Evolutionary conservation across 2,888 invertebrate genomes (phyloP).

Genomic region (Drosophila formosana): DNA sequence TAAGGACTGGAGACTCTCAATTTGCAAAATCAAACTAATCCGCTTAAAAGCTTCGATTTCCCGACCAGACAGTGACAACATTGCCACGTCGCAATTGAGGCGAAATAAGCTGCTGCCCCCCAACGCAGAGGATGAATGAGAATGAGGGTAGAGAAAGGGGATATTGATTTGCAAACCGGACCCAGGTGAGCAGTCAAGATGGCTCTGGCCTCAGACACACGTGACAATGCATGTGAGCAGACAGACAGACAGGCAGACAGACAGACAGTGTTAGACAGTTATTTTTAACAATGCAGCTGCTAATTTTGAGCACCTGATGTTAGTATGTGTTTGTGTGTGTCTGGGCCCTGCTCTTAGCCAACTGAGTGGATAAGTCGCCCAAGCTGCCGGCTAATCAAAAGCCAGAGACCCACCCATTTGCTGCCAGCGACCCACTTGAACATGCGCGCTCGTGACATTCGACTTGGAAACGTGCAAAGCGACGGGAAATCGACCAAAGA

Average conservation of each 20-base stretch:
- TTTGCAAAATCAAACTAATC: conserved; percentile 74
- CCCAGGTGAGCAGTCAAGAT: conserved; percentile 42
- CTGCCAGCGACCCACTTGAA: conserved; percentile 70
- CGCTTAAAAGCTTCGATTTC: conserved; percentile 74
- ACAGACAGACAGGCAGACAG: background rate
- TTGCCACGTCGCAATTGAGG: conserved; percentile 28
- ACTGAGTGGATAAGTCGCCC: conserved; percentile 60
- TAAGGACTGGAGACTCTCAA: conserved; percentile 35
- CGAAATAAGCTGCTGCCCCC: conserved; percentile 55
- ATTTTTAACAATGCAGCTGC: conserved; percentile 49
- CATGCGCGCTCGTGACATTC: conserved; percentile 81
- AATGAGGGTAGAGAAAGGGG: background rate
- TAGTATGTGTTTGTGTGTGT: background rate
- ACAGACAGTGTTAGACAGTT: background rate
- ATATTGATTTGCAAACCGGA: conserved; percentile 65
- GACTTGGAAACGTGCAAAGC: conserved; percentile 71
- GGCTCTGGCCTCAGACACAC: conserved; percentile 40
- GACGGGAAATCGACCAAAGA: conserved; percentile 68
- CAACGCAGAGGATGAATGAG: background rate
- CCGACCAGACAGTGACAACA: conserved; percentile 48
- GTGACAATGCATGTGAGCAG: conserved; percentile 47
- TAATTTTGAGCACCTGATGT: conserved; percentile 39
- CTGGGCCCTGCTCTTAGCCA: conserved; percentile 17
- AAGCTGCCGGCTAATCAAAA: conserved; percentile 51
- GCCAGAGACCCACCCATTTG: conserved; percentile 26